Base-by-base conservation (phyloP, 2,113 vertebrate species). In the Actenoides lindsayi region DNA sequence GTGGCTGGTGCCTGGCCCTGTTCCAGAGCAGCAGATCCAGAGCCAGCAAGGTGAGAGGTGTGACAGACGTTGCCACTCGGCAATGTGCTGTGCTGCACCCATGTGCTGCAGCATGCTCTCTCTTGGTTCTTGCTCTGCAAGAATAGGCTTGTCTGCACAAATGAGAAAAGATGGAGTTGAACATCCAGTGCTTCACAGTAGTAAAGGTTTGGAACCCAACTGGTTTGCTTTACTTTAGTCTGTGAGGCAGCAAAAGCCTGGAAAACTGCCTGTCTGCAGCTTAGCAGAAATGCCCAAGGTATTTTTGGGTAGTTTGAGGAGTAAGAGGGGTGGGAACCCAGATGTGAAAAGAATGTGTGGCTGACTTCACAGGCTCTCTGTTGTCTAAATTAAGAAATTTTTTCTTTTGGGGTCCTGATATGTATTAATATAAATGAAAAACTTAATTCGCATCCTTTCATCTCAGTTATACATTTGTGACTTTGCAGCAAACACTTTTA, bases 101-200 rank as follows among this genome's bases (percentile, higher is more conserved):
- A 1, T 0, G 1, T 41, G 50, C 65, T 9, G 24, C 69, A 60
- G 20, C 1, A 0, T 24, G 8, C 5, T 60, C 42, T 51, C 28
- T 75, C 6, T 1, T 37, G 21, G 27, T 27, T 73, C 28, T 75
- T 83, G 63, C 62, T 39, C 50, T 39, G 30, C 59, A 48, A 25
- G 39, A 83, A 31, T 0, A 0, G 2, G 2, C 67, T 42, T 87
- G 53, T 44, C 25, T 71, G 37, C 7, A 11, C 9, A 17, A 4
- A 37, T 80, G 6, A 13, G 50, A 51, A 71, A 77, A 68, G 21
- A 16, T 80, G 56, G 24, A 78, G 51, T 23, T 63, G 60, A 68
- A 35, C 10, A 75, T 76, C 69, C 42, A 60, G 13, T 2, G 0
- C 50, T 86, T 95, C 0, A 5, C 50, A 59, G 33, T 20, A 24